phyloP scores from a whole-genome alignment of 1,140 invertebrate genomes.

The Drosophila orosa region DNA sequence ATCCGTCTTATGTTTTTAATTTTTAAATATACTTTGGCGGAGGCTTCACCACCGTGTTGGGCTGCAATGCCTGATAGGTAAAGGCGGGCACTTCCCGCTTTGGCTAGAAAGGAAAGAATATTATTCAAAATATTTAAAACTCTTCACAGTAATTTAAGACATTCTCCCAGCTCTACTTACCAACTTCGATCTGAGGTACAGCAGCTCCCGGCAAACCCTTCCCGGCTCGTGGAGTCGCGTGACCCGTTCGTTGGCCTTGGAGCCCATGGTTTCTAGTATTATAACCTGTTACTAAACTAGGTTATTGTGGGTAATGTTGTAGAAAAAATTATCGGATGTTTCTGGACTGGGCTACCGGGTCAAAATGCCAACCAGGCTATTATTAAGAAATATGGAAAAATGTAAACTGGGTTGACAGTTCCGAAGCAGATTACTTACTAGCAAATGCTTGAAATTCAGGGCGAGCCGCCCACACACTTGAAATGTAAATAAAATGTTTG shows the following conservation, averaged over 20 bases:
- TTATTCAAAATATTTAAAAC: no score
- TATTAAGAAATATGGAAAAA: neutral
- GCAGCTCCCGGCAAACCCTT: slow-evolving; percentile 66
- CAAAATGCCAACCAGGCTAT: slow-evolving; percentile 41
- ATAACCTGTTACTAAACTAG: neutral
- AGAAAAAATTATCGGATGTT: slow-evolving; percentile 30
- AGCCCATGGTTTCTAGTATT: slow-evolving; percentile 38
- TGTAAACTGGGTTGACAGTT: slow-evolving; percentile 9
- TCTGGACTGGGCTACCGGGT: slow-evolving; percentile 52
- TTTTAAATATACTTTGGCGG: slow-evolving; percentile 84
- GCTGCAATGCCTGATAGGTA: slow-evolving; percentile 90
- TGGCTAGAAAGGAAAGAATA: slow-evolving; percentile 37
- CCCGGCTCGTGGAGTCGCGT: slow-evolving; percentile 69
- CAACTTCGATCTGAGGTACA: slow-evolving; percentile 58
- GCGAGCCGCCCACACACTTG: neutral
- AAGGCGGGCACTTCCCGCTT: slow-evolving; percentile 89
- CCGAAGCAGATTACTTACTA: neutral
- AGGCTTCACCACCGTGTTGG: slow-evolving; percentile 88
- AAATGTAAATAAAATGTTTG: slow-evolving; percentile 47
- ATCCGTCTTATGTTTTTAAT: neutral
- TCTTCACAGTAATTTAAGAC: neutral
- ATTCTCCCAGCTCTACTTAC: slow-evolving; percentile 38
- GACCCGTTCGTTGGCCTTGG: slow-evolving; percentile 54
- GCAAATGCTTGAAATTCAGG: neutral
- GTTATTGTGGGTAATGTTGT: slow-evolving; percentile 1